phyloP scores from a whole-genome alignment of 2,888 invertebrate species.

The Clusia tigrina region DNA sequence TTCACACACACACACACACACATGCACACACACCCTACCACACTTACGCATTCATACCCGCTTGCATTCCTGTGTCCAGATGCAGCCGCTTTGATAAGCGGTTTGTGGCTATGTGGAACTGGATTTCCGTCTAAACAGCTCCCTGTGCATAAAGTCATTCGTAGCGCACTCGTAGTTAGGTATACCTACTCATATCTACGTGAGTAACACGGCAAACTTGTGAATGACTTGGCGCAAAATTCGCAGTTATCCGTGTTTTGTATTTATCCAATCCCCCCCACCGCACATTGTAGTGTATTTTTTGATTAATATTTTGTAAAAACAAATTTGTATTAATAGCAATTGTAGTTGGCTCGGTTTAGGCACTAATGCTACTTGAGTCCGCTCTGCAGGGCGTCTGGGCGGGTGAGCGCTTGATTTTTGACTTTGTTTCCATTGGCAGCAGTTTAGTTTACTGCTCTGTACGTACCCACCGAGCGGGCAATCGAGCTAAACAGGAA shows the following conservation, averaged over 20 bases:
- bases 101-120: not conserved
- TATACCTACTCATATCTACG: too few relatives aligned
- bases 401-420: not conserved
- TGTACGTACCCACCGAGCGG: too few relatives aligned
- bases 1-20: too few relatives aligned
- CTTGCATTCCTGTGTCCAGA: not conserved
- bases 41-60: too few relatives aligned
- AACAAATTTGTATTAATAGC: slow-evolving; percentile 11
- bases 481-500: slow-evolving; percentile 1
- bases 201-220: not conserved
- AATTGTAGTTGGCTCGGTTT: slow-evolving; percentile 2
- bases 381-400: not conserved
- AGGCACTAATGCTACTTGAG: not conserved
- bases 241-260: not conserved
- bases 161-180: too few relatives aligned
- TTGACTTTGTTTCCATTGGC: not conserved
- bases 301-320: slow-evolving; percentile 2
- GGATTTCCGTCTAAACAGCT: not conserved
- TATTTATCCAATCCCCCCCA: not conserved
- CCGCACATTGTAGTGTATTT: not conserved
- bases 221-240: not conserved
- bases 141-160: too few relatives aligned
- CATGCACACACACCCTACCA: too few relatives aligned
- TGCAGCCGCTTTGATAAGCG: not conserved
- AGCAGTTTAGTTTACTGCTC: not conserved